Conservation (phyloP, 2,113 vertebrate species). For the Nesoenas mayeri region DNA sequence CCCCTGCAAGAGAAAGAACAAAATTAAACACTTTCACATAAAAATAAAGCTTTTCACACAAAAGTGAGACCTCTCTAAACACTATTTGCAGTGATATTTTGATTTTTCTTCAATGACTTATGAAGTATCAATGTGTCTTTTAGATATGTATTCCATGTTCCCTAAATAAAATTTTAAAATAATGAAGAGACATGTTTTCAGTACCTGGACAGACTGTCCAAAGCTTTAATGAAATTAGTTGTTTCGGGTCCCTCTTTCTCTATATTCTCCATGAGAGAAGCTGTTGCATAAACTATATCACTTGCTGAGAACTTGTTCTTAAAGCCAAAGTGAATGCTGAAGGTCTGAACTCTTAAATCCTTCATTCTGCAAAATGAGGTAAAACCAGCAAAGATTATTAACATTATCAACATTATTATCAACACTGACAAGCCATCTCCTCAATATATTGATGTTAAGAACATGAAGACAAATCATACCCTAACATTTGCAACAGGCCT, state of each 20-base stretch:
- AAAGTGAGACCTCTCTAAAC: neutral
- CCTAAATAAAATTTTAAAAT: neutral
- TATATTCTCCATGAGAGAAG: slow-evolving; percentile 87
- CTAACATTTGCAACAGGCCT: neutral
- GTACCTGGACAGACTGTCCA: slow-evolving; percentile 95
- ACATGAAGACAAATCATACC: neutral
- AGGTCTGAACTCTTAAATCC: slow-evolving; percentile 95
- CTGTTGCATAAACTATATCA: slow-evolving; percentile 89
- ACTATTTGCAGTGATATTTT: neutral
- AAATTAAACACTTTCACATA: neutral
- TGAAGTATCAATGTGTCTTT: neutral
- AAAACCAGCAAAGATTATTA: neutral
- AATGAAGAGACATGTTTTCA: neutral
- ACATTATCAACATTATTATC: neutral
- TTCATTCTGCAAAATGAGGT: slow-evolving; percentile 83
- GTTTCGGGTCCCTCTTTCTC: slow-evolving; percentile 82
- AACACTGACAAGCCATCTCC: neutral
- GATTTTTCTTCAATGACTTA: neutral
- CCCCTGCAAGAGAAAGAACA: slow-evolving; percentile 72
- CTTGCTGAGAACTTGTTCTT: slow-evolving; percentile 96
- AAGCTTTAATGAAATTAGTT: slow-evolving; percentile 92
- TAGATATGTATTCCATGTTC: neutral
- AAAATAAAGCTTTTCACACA: neutral
- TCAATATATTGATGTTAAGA: neutral
- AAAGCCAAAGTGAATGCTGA: slow-evolving; percentile 94